Conservation (phyloP, 2,888 invertebrate genomes). For the Amorpha juglandis region DNA sequence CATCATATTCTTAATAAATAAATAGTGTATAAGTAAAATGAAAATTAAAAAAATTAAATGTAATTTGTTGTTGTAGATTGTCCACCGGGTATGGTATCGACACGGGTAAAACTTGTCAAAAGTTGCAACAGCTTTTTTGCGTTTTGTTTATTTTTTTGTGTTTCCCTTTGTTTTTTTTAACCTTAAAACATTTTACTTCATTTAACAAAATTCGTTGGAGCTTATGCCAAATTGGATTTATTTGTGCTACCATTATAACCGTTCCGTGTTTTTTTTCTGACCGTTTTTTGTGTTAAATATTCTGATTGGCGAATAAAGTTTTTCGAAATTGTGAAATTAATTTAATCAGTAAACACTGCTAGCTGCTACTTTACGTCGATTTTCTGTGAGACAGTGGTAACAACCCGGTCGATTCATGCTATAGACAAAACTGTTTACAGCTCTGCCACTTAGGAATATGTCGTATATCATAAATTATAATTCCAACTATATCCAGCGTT, state of each 20-base stretch:
- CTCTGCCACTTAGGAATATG: no score
- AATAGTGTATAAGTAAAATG: no score
- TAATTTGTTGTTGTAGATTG: conserved; percentile 39
- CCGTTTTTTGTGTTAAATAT: background rate
- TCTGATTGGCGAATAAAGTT: background rate
- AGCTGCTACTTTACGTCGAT: no score
- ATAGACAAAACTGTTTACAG: no score
- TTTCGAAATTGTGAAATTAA: background rate
- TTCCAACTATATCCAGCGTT: no score
- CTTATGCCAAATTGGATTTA: background rate
- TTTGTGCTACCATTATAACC: no score
- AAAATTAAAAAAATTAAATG: background rate
- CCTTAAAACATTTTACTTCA: background rate
- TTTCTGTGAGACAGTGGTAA: no score
- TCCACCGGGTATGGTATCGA: conserved; percentile 37
- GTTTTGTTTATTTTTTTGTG: background rate
- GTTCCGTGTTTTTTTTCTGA: background rate
- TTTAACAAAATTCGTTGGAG: background rate
- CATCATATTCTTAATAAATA: no score
- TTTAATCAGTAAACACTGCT: no score
- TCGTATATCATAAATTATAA: no score
- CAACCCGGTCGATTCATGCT: no score
- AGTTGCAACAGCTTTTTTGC: background rate
- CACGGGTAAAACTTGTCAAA: background rate
- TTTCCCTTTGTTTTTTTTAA: background rate